Conservation (phyloP, 2,888 invertebrate genomes). For the Eilema caniola region DNA sequence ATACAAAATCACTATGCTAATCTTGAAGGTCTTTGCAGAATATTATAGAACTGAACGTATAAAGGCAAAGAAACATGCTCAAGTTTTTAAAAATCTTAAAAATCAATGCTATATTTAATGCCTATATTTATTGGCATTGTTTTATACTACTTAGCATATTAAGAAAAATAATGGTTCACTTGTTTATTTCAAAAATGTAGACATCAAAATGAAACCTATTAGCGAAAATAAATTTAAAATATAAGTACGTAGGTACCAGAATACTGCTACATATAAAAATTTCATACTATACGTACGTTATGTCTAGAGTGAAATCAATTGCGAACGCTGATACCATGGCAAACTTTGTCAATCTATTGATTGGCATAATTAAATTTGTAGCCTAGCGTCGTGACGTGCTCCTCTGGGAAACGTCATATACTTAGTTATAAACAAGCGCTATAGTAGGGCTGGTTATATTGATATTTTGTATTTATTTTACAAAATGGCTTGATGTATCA, state of each 20-base stretch:
- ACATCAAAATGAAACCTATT: neutral
- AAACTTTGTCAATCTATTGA: slow-evolving; percentile 55
- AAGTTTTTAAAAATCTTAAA: neutral
- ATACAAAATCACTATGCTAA: neutral
- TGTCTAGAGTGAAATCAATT: slow-evolving; percentile 41
- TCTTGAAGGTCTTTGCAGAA: neutral
- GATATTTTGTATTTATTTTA: too few species aligned
- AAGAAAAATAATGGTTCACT: too few species aligned
- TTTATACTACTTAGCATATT: too few species aligned
- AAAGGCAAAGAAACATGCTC: neutral
- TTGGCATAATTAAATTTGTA: slow-evolving; percentile 42
- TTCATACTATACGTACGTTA: slow-evolving; percentile 24
- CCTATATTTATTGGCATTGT: too few species aligned
- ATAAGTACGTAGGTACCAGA: too few species aligned
- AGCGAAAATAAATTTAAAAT: neutral
- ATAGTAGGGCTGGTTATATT: neutral
- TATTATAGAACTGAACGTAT: neutral
- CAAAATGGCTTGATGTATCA: too few species aligned
- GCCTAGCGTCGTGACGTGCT: slow-evolving; percentile 21
- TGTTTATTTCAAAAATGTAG: neutral
- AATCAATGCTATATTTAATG: too few species aligned
- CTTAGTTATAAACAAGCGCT: neutral
- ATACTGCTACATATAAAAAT: slow-evolving; percentile 30
- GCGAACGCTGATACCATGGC: slow-evolving; percentile 42
- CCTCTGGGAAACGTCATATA: slow-evolving; percentile 2